These are phyloP conservation scores for Exaiptasia diaphana DNA, from an alignment of 64 coral and sea anemone genomes.

Conservation along the genomic window DNA sequence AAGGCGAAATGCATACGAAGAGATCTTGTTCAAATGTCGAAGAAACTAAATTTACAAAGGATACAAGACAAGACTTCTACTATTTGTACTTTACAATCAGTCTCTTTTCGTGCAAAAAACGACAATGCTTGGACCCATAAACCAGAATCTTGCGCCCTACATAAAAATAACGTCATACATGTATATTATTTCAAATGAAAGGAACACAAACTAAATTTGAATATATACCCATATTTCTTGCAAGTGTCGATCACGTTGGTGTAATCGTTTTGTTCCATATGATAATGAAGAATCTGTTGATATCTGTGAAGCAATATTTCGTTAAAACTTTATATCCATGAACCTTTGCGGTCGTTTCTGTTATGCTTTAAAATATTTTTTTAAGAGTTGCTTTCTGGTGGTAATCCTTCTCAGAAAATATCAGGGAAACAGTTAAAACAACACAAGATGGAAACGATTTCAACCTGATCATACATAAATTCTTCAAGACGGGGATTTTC, in stretches of 20 bases:
- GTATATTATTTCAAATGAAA: not conserved
- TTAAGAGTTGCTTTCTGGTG: too few relatives aligned
- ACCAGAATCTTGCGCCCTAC: conserved; percentile 64
- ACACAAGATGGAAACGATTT: too few relatives aligned
- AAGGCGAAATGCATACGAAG: too few relatives aligned
- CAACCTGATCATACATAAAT: too few relatives aligned
- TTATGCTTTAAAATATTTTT: too few relatives aligned
- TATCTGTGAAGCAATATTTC: conserved; percentile 44
- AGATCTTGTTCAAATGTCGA: too few relatives aligned
- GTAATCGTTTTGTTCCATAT: conserved; percentile 96
- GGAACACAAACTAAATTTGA: not conserved
- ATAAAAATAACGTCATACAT: not conserved
- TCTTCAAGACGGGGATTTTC: too few relatives aligned
- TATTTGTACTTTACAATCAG: conserved; percentile 91
- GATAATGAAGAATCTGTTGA: conserved; percentile 95
- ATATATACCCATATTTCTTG: conserved; percentile 84
- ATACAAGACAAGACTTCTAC: conserved; percentile 91
- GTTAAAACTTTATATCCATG: too few relatives aligned
- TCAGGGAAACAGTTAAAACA: too few relatives aligned
- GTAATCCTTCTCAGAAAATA: too few relatives aligned
- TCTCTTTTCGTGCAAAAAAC: conserved; percentile 86
- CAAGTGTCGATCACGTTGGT: conserved; percentile 94
- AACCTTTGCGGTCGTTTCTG: too few relatives aligned
- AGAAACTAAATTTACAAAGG: too few relatives aligned
- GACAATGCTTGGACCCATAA: conserved; percentile 96